Evolutionary conservation across 2,113 vertebrate species (phyloP).

Genomic region (Ancistrus triradiatus): DNA sequence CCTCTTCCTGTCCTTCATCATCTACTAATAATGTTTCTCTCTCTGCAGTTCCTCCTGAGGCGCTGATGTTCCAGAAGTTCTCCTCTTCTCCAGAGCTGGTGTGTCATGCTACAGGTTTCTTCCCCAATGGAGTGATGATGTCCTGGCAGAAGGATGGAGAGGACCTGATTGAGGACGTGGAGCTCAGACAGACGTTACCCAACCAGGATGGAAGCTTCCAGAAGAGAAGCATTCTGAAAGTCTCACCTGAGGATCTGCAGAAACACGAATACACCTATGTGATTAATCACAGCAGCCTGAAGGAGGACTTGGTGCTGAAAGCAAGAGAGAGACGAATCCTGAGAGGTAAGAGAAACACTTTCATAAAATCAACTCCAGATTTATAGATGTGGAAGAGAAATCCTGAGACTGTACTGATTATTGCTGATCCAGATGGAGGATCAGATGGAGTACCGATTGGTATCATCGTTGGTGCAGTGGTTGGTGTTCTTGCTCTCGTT

Average conservation of each 20-base stretch:
- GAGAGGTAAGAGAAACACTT: neutral
- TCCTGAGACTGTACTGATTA: neutral
- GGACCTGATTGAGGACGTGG: slow-evolving; percentile 45
- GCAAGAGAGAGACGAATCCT: no score
- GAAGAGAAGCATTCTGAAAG: slow-evolving; percentile 31
- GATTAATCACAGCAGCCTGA: slow-evolving; percentile 26
- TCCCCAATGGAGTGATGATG: slow-evolving; percentile 42
- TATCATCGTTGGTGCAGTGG: neutral
- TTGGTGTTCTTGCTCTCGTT: neutral
- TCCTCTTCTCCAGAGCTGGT: slow-evolving; percentile 24
- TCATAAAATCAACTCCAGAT: neutral
- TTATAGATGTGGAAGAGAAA: neutral
- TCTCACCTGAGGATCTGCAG: slow-evolving; percentile 14
- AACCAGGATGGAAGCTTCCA: slow-evolving; percentile 56
- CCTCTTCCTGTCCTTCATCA: no score
- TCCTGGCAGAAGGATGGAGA: slow-evolving; percentile 34
- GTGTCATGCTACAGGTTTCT: slow-evolving; percentile 59
- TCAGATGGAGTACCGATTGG: fast-evolving
- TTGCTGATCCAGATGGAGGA: neutral
- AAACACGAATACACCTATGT: slow-evolving; percentile 16
- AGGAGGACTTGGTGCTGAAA: neutral
- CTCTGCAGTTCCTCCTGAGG: neutral
- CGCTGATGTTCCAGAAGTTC: neutral
- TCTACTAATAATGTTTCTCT: neutral
- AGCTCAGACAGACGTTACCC: slow-evolving; percentile 40